Percentiles rank a stretch among this genome's conserved stretches.
These are phyloP conservation scores for Channa argus DNA, from an alignment of 2,113 vertebrate species.

Conservation along the genomic window DNA sequence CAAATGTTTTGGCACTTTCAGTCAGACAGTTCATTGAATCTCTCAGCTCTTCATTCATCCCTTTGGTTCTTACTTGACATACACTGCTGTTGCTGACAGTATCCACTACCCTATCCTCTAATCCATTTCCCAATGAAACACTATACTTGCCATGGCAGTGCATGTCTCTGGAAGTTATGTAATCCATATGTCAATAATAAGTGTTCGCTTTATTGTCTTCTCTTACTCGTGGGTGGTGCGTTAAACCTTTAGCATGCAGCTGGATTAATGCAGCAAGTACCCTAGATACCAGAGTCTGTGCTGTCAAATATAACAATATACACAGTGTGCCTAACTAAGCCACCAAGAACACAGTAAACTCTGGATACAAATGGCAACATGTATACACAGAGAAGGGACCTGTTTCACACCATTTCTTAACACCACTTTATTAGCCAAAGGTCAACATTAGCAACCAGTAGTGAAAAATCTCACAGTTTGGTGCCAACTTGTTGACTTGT, in stretches of 20 bases:
- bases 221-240: constrained; percentile 6
- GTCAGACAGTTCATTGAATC: not conserved
- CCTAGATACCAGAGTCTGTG: not conserved
- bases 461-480: constrained; percentile 48
- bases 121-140: constrained; percentile 58
- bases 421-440: constrained; percentile 7
- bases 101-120: not conserved
- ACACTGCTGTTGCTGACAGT: constrained; percentile 5
- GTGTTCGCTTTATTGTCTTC: constrained; percentile 39
- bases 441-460: constrained; percentile 40
- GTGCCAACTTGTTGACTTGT: constrained; percentile 50
- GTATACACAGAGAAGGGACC: not conserved
- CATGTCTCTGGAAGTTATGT: constrained; percentile 42
- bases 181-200: constrained; percentile 52
- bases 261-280: constrained; percentile 11
- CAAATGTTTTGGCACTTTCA: not conserved
- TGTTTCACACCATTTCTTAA: constrained; percentile 16
- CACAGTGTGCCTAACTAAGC: not conserved
- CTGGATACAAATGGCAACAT: not conserved
- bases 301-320: not conserved
- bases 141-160: constrained; percentile 9
- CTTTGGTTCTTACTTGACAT: constrained; percentile 20
- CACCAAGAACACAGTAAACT: not conserved
- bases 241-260: constrained; percentile 42
- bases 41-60: constrained; percentile 23